phyloP scores from a whole-genome alignment of 30 jellyfish, hydroid and myxozoan species.

The Hydractinia symbiolongicarpus region DNA sequence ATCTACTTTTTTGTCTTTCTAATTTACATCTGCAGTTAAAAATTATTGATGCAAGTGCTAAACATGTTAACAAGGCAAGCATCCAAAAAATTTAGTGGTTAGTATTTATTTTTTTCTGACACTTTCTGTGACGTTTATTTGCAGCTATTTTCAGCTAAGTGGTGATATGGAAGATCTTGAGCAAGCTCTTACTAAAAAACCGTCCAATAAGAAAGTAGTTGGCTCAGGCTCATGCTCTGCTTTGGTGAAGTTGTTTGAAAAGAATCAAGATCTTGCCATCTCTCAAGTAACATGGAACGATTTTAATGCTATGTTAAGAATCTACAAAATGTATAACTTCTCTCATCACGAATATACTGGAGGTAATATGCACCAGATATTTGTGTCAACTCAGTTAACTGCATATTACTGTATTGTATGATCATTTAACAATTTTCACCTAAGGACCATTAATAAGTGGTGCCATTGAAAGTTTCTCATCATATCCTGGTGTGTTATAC shows the following conservation, averaged over 20 bases:
- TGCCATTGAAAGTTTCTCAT: slow-evolving; percentile 53
- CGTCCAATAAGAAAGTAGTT: slow-evolving; percentile 13
- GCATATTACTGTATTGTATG: no score
- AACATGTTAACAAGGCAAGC: no score
- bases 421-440: no score
- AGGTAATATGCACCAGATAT: neutral
- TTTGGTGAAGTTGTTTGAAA: slow-evolving; percentile 52
- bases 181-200: slow-evolving; percentile 59
- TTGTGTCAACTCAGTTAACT: neutral
- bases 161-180: slow-evolving; percentile 87
- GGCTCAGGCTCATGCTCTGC: slow-evolving; percentile 99
- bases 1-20: no score
- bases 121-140: neutral
- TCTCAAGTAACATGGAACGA: slow-evolving; percentile 98
- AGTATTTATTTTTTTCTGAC: no score
- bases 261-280: slow-evolving; percentile 69
- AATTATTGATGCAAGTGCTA: no score
- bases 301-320: slow-evolving; percentile 65
- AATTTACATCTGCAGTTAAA: no score
- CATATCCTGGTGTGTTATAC: slow-evolving; percentile 78
- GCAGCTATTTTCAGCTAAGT: slow-evolving; percentile 51
- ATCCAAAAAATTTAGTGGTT: no score
- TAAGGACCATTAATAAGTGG: slow-evolving; percentile 37
- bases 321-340: slow-evolving; percentile 55
- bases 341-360: slow-evolving; percentile 35